Evolutionary conservation across 2,888 invertebrate species (phyloP), one percentile per base, ranked within the genome.

Genomic region (Pristionchus entomophagus): DNA sequence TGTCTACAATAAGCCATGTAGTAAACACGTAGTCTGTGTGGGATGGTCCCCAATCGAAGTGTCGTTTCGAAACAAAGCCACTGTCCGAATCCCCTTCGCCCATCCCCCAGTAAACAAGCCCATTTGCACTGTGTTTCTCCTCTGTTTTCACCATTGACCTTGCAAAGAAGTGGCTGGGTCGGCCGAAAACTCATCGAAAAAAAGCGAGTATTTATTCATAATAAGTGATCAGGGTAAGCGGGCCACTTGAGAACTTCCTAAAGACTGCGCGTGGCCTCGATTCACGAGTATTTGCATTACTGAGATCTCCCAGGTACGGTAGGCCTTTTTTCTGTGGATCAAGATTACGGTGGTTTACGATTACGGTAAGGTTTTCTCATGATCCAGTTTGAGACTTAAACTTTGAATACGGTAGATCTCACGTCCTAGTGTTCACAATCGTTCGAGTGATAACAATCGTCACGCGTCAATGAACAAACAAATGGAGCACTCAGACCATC

Each of bases 181-280:
- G 17, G 73, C 6, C 22, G 41, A 73, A 73, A 73, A 73, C 73
- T 73, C 41, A 41, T 73, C 41, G 73, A 45, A 41, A 73, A 73
- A 73, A 41, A 38, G 38, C 65, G 65, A 73, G 41, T 45, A 73
- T 73, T 73, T 73, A 73, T 73, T 32, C 32, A 73, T 73, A 73
- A 73, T 73, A 73, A 73, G 73, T 73, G 73, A 73, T 73, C 73
- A 73, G 8, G 35, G 19, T 73, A 73, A 73, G 73, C 73, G 41
- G 26, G 45, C 26, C 73, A 73, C 73, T 73, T 73, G 45, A 73
- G 19, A 41, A 73, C 73, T 45, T 73, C 45, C 32, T 45, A 73
- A 41, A 41, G 73, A 45, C 41, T 38, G 19, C 22, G 22, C 14
- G 26, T 45, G 41, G 41, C 73, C 73, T 73, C 73, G 73, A 38